A percentile compares a stretch with the other conserved stretches of the same genome.
Conservation (phyloP, 53 echinoderm and acorn worm genomes). For the Antedon mediterranea region DNA sequence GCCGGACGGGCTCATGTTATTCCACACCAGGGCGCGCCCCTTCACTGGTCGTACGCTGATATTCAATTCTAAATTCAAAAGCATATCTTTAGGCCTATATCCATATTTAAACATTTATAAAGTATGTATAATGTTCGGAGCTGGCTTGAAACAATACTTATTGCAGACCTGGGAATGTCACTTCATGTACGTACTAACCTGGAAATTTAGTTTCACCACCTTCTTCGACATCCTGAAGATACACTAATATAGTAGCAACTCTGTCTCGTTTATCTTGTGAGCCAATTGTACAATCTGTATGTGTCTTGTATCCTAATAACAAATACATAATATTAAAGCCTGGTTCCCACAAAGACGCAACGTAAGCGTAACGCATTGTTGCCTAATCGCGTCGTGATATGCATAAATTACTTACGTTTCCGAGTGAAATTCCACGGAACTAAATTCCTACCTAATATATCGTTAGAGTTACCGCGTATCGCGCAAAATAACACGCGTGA, state of each 20-base stretch:
- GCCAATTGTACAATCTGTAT: constrained; percentile 80
- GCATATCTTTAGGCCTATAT: not conserved
- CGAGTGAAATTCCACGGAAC: too few relatives aligned
- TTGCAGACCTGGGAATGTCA: not conserved
- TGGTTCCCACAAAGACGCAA: not conserved
- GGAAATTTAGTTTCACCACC: constrained; percentile 73
- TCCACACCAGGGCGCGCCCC: constrained; percentile 79
- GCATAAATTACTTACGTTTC: too few relatives aligned
- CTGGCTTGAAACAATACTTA: not conserved
- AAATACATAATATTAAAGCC: not conserved
- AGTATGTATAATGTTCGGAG: not conserved
- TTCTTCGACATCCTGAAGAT: constrained; percentile 70
- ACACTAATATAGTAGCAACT: constrained; percentile 70
- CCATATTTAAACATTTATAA: not conserved
- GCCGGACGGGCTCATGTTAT: constrained; percentile 56
- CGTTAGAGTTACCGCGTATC: too few relatives aligned
- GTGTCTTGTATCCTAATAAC: constrained; percentile 73
- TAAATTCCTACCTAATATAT: too few relatives aligned
- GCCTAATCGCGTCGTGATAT: too few relatives aligned
- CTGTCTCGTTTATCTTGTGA: constrained; percentile 54
- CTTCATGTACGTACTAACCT: not conserved
- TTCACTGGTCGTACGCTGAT: constrained; percentile 62
- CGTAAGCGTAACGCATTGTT: too few relatives aligned
- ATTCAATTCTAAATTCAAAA: constrained; percentile 41
- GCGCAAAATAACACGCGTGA: too few relatives aligned